These are phyloP conservation scores for Drosophila pachea DNA, from an alignment of 1,140 invertebrate genomes.

Conservation along the genomic window DNA sequence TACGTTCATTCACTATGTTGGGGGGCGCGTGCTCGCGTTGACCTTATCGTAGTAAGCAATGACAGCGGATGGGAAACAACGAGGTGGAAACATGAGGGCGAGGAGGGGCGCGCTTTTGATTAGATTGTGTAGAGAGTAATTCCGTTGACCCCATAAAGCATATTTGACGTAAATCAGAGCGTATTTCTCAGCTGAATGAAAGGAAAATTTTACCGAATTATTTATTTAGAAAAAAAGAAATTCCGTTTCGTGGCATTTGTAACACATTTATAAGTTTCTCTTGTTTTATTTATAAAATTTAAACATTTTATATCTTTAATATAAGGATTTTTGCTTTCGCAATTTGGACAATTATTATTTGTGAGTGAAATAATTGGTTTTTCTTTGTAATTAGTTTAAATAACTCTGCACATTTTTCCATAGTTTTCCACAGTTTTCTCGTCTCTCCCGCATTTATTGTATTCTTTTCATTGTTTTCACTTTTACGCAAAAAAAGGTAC, in stretches of 20 bases:
- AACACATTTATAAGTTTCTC: slow-evolving; percentile 41
- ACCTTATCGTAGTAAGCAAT: slow-evolving; percentile 25
- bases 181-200: too few relatives aligned
- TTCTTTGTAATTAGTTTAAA: slow-evolving; percentile 28
- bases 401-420: slow-evolving; percentile 27
- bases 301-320: slow-evolving; percentile 39
- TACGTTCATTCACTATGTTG: neutral
- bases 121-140: too few relatives aligned
- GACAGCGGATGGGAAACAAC: neutral
- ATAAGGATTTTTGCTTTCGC: slow-evolving; percentile 12
- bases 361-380: slow-evolving; percentile 35
- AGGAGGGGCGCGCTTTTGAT: neutral
- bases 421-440: slow-evolving; percentile 15
- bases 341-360: slow-evolving; percentile 30
- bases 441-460: slow-evolving; percentile 50
- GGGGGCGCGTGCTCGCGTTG: slow-evolving; percentile 4
- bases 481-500: slow-evolving; percentile 75
- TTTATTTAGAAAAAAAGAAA: neutral
- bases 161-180: too few relatives aligned
- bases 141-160: too few relatives aligned
- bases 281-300: slow-evolving; percentile 42
- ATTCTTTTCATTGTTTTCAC: slow-evolving; percentile 73
- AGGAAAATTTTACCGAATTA: neutral
- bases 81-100: neutral
- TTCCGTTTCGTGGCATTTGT: slow-evolving; percentile 15